These are phyloP conservation scores for Neomorphus geoffroyi DNA, from an alignment of 2,797 vertebrate species.

Conservation along the genomic window DNA sequence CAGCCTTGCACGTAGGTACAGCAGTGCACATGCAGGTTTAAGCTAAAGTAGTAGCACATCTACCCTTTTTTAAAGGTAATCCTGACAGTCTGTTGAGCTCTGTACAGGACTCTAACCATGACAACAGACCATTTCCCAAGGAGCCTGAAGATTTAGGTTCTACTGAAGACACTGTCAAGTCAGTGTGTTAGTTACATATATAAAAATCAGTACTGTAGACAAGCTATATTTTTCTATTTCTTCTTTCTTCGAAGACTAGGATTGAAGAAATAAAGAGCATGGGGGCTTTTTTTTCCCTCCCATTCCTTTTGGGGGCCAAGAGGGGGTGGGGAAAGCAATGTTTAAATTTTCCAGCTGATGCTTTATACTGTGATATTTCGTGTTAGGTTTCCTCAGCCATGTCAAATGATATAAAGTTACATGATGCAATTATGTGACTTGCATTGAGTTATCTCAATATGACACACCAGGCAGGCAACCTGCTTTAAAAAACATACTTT, in stretches of 20 bases:
- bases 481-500: not conserved
- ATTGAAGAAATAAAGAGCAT: slow-evolving; percentile 41
- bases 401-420: slow-evolving; percentile 63
- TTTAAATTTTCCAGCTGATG: slow-evolving; percentile 71
- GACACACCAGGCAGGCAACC: slow-evolving; percentile 42
- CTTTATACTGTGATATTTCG: slow-evolving; percentile 63
- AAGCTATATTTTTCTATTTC: not conserved
- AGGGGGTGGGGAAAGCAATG: not conserved
- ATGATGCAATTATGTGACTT: slow-evolving; percentile 52
- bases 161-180: slow-evolving; percentile 1
- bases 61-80: not conserved
- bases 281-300: not conserved
- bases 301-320: not conserved
- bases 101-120: not conserved
- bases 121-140: not conserved
- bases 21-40: not conserved
- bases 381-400: slow-evolving; percentile 62
- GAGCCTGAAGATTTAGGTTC: not conserved
- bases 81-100: not conserved
- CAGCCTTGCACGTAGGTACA: not conserved
- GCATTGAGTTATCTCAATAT: slow-evolving; percentile 57
- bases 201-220: slow-evolving; percentile 32
- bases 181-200: not conserved
- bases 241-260: not conserved
- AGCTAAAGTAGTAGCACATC: not conserved